Evolutionary conservation across 2,797 vertebrate species (phyloP), one percentile per base, ranked within the genome.

Genomic region (Acrossocheilus wenchowensis): DNA sequence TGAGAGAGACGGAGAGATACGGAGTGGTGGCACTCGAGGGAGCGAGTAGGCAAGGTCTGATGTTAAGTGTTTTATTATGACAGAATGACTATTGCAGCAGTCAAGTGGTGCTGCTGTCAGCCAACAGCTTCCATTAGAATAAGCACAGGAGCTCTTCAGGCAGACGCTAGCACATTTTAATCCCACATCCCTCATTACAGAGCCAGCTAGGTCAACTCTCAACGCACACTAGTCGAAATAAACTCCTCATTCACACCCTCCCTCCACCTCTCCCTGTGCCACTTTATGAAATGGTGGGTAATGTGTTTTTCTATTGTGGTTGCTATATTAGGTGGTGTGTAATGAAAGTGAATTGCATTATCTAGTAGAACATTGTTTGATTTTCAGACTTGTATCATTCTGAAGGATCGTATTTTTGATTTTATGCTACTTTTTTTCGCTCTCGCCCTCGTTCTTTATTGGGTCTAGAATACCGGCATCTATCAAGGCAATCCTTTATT

Each of bases 81-180:
- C 84, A 87, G 87, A 91, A 90, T 91, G 91, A 90, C 85, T 89
- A 91, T 86, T 88, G 89, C 86, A 90, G 87, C 88, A 92, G 92
- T 91, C 92, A 93, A 95, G 94, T 93, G 94, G 93, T 83, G 88
- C 86, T 90, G 92, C 90, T 89, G 91, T 93, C 93, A 93, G 93
- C 93, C 94, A 94, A 93, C 94, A 93, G 93, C 94, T 94, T 93
- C 94, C 94, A 94, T 96, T 95, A 93, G 93, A 95, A 94, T 93
- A 92, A 94, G 93, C 94, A 93, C 92, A 94, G 94, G 94, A 93
- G 93, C 94, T 94, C 95, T 95, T 90, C 93, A 94, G 93, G 92
- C 90, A 14, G 92, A 95, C 93, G 95, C 93, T 92, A 93, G 91
- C 93, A 92, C 93, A 90, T 94, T 96, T 95, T 96, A 95, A 95